A percentile compares a stretch with the other conserved stretches of the same genome.
Conservation (phyloP, 1,140 invertebrate species). For the Zaprionus vittiger region DNA sequence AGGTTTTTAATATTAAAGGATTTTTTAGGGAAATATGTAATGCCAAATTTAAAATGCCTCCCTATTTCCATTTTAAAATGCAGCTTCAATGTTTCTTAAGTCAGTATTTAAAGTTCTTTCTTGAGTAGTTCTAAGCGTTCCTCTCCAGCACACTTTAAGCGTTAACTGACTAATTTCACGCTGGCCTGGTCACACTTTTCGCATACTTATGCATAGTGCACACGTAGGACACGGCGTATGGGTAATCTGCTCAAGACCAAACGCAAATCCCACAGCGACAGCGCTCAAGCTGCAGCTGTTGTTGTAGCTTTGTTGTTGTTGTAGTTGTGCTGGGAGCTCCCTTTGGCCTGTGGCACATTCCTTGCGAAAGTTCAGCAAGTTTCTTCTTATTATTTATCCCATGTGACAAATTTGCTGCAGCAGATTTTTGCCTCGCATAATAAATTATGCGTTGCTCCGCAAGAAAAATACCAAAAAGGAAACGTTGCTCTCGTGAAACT, state of each 20-base stretch:
- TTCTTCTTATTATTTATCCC: constrained; percentile 78
- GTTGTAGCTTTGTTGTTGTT: not conserved
- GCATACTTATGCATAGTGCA: constrained; percentile 13
- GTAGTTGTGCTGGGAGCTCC: not conserved
- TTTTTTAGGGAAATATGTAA: too few relatives aligned
- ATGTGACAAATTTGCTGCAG: constrained; percentile 80
- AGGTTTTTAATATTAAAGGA: too few relatives aligned
- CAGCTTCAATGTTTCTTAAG: too few relatives aligned
- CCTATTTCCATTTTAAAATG: too few relatives aligned
- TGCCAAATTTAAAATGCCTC: too few relatives aligned
- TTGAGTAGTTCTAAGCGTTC: too few relatives aligned
- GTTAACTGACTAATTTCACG: constrained; percentile 67
- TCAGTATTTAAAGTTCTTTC: too few relatives aligned
- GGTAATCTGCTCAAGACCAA: constrained; percentile 58
- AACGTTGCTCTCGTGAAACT: not conserved
- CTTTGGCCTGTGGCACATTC: constrained; percentile 33
- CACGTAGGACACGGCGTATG: constrained; percentile 55
- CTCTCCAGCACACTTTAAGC: constrained; percentile 2
- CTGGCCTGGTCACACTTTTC: constrained; percentile 59
- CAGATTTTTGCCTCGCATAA: constrained; percentile 70
- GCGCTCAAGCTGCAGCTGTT: not conserved
- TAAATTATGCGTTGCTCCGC: constrained; percentile 65
- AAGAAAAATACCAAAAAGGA: constrained; percentile 30
- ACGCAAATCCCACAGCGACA: constrained; percentile 47
- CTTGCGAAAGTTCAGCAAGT: constrained; percentile 58